Evolutionary conservation across 1,140 invertebrate species (phyloP), one percentile per base, ranked within the genome.

Genomic region (Aphaenogaster floridana): DNA sequence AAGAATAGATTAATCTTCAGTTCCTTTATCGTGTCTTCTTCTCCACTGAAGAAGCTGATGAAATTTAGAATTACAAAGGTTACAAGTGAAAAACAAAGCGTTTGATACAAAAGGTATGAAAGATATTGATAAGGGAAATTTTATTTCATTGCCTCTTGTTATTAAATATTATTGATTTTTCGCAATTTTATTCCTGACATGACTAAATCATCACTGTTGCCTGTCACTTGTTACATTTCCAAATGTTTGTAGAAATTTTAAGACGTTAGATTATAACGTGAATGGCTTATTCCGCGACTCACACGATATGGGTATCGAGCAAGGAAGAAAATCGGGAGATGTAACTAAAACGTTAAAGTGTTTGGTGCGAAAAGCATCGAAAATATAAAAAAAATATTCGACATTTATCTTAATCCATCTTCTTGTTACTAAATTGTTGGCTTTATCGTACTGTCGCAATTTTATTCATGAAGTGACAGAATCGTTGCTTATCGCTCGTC

Each of bases 271-370:
- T 36, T 8, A 42, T 72, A 54, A 69, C 71, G 1, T 61, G 87
- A 28, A 89, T 93, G 74, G 94, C 94, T 86, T 93, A 96, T 88
- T 95, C 94, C 34, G 91, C 94, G 52, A 96, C 96, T 80, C 95
- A 97, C 90, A 96, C 96, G 21, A 96, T 96, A 83, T 95, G 96
- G 88, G 96, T 96, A 21, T 94, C 95, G 0, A 97, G 95, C 76
- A 98, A 98, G 94, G 21, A 21, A 0, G 21, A 21, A 21, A 21
- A 0, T 21, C 21, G 21, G 21, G 21, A 21, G 21, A 21, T 21
- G 21, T 21, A 21, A 21, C 21, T 21, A 21, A 21, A 21, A 21
- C 21, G 21, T 21, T 21, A 39, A 64, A 64, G 17, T 8, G 13
- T 0, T 36, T 59, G 21, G 9, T 57, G 8, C 6, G 21, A 59